Percentiles rank a stretch among this genome's conserved stretches.
Evolutionary conservation across 2,797 vertebrate species (phyloP).

Genomic region (Argentina silus): DNA sequence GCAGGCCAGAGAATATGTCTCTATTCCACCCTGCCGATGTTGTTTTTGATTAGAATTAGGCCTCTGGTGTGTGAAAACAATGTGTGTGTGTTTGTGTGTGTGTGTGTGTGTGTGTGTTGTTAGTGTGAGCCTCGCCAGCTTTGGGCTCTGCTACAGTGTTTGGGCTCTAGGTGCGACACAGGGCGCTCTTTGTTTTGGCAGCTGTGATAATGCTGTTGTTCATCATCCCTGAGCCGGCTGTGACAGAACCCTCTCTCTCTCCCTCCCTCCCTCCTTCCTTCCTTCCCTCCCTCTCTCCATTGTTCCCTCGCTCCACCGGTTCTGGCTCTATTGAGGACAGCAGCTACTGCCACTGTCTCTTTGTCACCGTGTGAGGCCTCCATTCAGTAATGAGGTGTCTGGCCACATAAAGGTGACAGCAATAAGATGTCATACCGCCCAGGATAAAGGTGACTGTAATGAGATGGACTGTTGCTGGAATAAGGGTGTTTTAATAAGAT

Average conservation of each 20-base stretch:
- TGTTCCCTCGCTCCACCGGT: neutral
- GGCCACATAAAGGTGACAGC: slow-evolving; percentile 31
- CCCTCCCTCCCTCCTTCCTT: neutral
- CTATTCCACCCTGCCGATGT: neutral
- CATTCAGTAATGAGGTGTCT: slow-evolving; percentile 24
- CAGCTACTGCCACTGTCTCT: neutral
- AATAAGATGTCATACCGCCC: slow-evolving; percentile 31
- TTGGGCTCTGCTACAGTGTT: slow-evolving; percentile 17
- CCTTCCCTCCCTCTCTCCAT: neutral
- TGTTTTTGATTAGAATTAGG: neutral
- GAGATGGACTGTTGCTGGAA: slow-evolving; percentile 42
- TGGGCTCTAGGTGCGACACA: slow-evolving; percentile 9
- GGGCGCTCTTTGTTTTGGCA: slow-evolving; percentile 35
- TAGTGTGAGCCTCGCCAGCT: slow-evolving; percentile 2
- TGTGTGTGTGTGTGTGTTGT: slow-evolving; percentile 32
- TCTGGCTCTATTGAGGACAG: neutral
- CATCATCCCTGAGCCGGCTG: slow-evolving; percentile 29
- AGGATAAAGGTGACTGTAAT: slow-evolving; percentile 18
- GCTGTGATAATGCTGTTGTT: slow-evolving; percentile 23
- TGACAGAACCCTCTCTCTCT: slow-evolving; percentile 21
- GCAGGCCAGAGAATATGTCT: neutral
- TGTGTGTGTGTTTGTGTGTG: slow-evolving; percentile 22
- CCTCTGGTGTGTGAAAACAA: neutral
- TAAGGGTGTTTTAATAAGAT: slow-evolving; percentile 55
- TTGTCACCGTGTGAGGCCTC: neutral